Evolutionary conservation across 2,888 invertebrate species (phyloP).

Genomic region (Scotopteryx bipunctaria): DNA sequence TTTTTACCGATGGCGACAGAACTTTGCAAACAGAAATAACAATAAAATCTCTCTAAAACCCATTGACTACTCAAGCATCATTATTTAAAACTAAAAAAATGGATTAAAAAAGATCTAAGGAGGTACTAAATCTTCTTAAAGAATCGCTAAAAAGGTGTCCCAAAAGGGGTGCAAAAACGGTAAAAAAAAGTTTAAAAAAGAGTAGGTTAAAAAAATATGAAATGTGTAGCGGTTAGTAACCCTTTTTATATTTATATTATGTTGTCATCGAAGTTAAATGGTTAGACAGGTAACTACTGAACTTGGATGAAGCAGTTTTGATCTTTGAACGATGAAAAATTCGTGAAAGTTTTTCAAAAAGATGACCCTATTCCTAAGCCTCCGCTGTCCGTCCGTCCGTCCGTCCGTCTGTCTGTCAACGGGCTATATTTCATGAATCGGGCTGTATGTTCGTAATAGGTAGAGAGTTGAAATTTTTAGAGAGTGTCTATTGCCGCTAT

Average conservation of each 20-base stretch:
- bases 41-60: slow-evolving; percentile 33
- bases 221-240: slow-evolving; percentile 63
- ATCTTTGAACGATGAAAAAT: slow-evolving; percentile 27
- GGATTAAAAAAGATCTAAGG: slow-evolving; percentile 47
- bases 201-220: slow-evolving; percentile 39
- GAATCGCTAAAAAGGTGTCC: slow-evolving; percentile 33
- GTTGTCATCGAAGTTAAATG: slow-evolving; percentile 62
- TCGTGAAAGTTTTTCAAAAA: too few relatives aligned
- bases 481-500: too few relatives aligned
- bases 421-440: too few relatives aligned
- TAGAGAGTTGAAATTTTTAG: too few relatives aligned
- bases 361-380: too few relatives aligned
- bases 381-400: too few relatives aligned
- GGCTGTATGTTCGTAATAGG: too few relatives aligned
- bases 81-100: slow-evolving; percentile 48
- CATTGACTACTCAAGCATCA: slow-evolving; percentile 59
- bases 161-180: slow-evolving; percentile 43
- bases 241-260: slow-evolving; percentile 60
- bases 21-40: slow-evolving; percentile 20
- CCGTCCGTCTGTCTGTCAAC: too few relatives aligned
- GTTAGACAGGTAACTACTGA: slow-evolving; percentile 44
- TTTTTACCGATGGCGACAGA: neutral
- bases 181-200: slow-evolving; percentile 42
- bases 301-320: slow-evolving; percentile 29
- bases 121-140: slow-evolving; percentile 45